Evolutionary conservation across 2,797 vertebrate species (phyloP), one percentile per base, ranked within the genome.

Genomic region (Dromococcyx pavoninus): DNA sequence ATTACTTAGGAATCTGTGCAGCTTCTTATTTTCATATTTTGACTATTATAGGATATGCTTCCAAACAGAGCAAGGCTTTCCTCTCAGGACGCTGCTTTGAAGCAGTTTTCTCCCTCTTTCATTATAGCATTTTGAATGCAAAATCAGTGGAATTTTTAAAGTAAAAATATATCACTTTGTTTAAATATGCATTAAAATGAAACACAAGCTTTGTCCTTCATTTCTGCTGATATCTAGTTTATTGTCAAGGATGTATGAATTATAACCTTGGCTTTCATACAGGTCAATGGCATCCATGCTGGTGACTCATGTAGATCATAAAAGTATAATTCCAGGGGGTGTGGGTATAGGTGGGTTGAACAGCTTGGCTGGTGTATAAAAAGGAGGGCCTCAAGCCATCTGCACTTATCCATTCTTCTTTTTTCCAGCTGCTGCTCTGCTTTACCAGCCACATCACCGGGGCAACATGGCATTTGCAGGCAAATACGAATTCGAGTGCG

Each of bases 401-500:
- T 41, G 57, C 60, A 85, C 35, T 50, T 50, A 21, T 3, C 54
- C 62, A 13, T 35, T 30, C 79, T 51, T 74, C 70, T 69, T 96
- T 46, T 21, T 57, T 44, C 25, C 35, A 35, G 79, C 86, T 70
- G 83, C 94, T 75, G 7, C 5, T 33, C 39, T 10, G 7, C 43
- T 77, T 17, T 24, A n/a, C 78, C 25, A 60, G 51, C 30, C 81
- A 46, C 67, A 41, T 72, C 79, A 61, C 67, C 24, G 21, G 79
- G 85, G 54, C 95, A 96, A 66, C 71, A 99, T 99, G 99, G 97
- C 98, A 95, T 99, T 99, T 51, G 8, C 93, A 14, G 99, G 99
- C 97, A 99, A 97, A 98, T 99, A 98, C 28, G 98, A 99, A 98
- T 97, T 98, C 0, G 99, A 99, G 96, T 96, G 92, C 3, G 99